Percentiles rank a stretch among this genome's conserved stretches.
Evolutionary conservation across 2,113 vertebrate genomes (phyloP).

Genomic region (Numenius arquata): DNA sequence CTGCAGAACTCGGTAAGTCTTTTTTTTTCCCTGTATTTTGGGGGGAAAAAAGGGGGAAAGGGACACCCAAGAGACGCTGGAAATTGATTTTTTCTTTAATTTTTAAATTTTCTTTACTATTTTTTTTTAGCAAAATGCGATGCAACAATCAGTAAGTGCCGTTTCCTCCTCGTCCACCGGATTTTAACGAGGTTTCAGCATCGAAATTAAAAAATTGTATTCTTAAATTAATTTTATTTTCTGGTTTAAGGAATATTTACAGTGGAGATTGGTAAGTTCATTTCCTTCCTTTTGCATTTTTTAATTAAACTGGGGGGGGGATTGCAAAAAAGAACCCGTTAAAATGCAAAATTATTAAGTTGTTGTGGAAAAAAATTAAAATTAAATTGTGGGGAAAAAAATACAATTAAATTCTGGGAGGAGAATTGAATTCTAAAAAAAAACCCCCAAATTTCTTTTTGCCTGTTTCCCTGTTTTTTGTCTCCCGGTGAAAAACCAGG

Average conservation of each 20-base stretch:
- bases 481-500: neutral
- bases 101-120: no score
- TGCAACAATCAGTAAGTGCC: neutral
- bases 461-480: neutral
- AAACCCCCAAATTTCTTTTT: no score
- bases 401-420: no score
- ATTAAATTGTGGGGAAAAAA: no score
- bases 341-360: neutral
- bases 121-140: neutral
- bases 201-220: no score
- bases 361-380: no score
- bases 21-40: rapidly evolving
- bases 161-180: rapidly evolving
- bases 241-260: neutral
- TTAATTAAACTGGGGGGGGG: neutral
- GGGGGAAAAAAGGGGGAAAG: neutral
- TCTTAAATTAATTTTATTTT: neutral
- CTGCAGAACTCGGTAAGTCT: neutral
- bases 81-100: neutral
- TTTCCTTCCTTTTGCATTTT: neutral
- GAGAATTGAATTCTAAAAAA: neutral
- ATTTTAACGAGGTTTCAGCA: no score
- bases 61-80: no score
- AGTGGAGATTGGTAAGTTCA: neutral
- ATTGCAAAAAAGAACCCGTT: no score